phyloP scores from a whole-genome alignment of 2,113 vertebrate genomes.

The Noctilio leporinus region DNA sequence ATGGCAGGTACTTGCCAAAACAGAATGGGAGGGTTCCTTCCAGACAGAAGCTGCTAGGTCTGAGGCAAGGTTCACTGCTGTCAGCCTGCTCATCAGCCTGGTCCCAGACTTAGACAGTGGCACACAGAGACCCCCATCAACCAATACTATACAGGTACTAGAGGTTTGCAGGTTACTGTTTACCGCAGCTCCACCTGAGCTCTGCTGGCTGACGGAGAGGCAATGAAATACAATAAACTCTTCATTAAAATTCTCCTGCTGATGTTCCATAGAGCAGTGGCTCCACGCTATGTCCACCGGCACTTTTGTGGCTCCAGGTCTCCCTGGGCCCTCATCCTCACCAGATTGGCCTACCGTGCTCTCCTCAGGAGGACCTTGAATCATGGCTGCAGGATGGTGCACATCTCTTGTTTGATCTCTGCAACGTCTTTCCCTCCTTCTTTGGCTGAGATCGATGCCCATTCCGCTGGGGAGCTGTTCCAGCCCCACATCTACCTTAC shows the following conservation, averaged over 20 bases:
- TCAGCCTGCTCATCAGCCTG: background rate
- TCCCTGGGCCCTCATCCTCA: background rate
- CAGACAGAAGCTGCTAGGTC: background rate
- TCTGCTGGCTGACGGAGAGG: background rate
- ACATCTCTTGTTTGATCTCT: background rate
- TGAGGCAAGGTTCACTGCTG: background rate
- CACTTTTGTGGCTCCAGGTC: background rate
- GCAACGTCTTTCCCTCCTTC: background rate
- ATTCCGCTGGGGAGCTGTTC: background rate
- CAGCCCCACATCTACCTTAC: background rate
- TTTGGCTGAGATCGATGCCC: background rate
- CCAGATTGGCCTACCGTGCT: background rate
- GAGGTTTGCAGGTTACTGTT: background rate
- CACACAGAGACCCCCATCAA: background rate
- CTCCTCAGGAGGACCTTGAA: background rate
- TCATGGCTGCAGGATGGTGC: background rate
- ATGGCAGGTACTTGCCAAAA: background rate
- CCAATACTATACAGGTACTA: too few relatives aligned
- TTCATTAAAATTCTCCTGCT: background rate
- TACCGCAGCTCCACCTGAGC: too few relatives aligned
- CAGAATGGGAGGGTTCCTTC: background rate
- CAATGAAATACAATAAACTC: background rate
- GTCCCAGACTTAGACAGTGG: background rate
- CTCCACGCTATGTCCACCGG: fast-evolving
- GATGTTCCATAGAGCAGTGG: background rate